Evolutionary conservation across 64 coral and sea anemone genomes (phyloP).

Genomic region (Montipora efflorescens): DNA sequence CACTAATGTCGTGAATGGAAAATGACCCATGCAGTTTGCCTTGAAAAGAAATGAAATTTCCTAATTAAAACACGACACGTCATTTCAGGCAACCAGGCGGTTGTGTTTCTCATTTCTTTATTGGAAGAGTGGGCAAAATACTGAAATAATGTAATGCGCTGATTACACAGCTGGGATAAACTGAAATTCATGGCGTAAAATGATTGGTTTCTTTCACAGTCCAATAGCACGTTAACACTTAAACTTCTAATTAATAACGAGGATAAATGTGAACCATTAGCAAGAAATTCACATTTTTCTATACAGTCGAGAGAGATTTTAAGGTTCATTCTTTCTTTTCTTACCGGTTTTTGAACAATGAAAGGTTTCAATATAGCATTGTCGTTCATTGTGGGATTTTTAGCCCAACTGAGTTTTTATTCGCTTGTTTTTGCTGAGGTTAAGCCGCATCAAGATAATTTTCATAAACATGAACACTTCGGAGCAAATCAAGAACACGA

Average conservation of each 20-base stretch:
- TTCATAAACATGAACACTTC: conserved; percentile 92
- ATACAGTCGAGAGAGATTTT: background rate
- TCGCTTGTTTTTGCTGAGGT: conserved; percentile 35
- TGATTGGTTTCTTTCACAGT: conserved; percentile 36
- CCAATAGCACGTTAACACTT: conserved; percentile 8
- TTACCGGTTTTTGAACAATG: background rate
- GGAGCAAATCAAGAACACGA: conserved; percentile 75
- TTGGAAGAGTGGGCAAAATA: background rate
- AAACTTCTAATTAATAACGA: background rate
- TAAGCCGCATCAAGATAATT: conserved; percentile 81
- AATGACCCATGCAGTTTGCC: background rate
- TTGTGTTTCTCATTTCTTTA: conserved; percentile 7
- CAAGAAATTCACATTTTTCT: background rate
- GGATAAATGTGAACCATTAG: background rate
- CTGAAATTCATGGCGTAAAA: conserved; percentile 16
- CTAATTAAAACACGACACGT: conserved; percentile 18
- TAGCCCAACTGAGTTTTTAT: background rate
- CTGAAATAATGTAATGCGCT: background rate
- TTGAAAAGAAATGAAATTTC: background rate
- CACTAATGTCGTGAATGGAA: background rate
- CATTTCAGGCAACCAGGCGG: background rate
- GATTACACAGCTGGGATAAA: conserved; percentile 38
- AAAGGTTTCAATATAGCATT: background rate
- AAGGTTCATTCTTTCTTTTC: background rate
- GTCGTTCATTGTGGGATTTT: background rate